A percentile compares a stretch with the other conserved stretches of the same genome.
Evolutionary conservation across 92 coral and sea anemone genomes (phyloP).

Genomic region (Anthopleura xanthogrammica): DNA sequence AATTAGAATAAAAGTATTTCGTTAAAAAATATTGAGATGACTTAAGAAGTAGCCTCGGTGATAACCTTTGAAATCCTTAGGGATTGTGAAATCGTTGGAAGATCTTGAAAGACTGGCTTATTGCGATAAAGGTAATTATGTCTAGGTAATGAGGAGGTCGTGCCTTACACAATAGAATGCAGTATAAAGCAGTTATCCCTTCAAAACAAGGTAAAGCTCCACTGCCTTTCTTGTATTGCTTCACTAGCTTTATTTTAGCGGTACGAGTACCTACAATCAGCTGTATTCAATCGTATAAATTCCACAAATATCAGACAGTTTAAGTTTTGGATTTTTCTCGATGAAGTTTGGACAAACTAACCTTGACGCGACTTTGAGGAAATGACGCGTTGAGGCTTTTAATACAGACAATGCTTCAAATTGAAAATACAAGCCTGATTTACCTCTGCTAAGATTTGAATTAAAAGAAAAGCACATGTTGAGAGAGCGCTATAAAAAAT

Average conservation of each 20-base stretch:
- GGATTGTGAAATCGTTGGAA: slow-evolving; percentile 28
- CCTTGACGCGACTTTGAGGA: background rate
- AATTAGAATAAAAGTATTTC: background rate
- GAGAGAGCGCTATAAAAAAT: background rate
- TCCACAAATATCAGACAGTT: background rate
- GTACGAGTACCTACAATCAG: background rate
- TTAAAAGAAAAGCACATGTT: background rate
- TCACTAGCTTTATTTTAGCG: background rate
- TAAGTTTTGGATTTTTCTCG: background rate
- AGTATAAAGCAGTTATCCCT: background rate
- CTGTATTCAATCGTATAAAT: slow-evolving; percentile 7
- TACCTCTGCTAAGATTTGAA: background rate
- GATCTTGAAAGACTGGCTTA: slow-evolving; percentile 26
- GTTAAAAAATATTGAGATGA: slow-evolving; percentile 3
- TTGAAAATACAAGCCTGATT: background rate
- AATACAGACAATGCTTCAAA: background rate
- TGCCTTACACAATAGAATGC: background rate
- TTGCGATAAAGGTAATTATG: slow-evolving; percentile 10
- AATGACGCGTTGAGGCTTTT: background rate
- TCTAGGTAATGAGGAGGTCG: background rate
- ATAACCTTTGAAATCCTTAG: slow-evolving; percentile 14
- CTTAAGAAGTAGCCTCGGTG: background rate
- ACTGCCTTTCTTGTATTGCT: background rate
- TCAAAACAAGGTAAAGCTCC: background rate
- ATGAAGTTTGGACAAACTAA: background rate